These are phyloP conservation scores for Antechinus flavipes DNA, from an alignment of 2,113 vertebrate species.

Conservation along the genomic window DNA sequence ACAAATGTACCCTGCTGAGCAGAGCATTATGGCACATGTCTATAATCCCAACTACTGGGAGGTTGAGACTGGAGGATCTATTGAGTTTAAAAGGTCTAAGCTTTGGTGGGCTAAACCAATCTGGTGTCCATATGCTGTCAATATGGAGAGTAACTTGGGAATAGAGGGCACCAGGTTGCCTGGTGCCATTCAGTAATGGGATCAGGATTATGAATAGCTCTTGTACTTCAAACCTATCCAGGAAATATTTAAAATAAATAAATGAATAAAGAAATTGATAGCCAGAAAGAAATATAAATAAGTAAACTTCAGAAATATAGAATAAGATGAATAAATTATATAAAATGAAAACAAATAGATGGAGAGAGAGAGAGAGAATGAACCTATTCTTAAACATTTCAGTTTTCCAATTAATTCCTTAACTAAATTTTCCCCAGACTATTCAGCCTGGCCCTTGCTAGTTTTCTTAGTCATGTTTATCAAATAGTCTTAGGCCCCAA, in stretches of 20 bases:
- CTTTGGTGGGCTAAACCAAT: background rate
- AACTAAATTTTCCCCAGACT: background rate
- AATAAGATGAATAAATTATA: background rate
- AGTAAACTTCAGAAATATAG: background rate
- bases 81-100: background rate
- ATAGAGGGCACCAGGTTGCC: background rate
- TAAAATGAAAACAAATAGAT: background rate
- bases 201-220: background rate
- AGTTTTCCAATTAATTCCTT: background rate
- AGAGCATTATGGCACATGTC: background rate
- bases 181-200: background rate
- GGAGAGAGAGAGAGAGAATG: background rate
- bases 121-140: background rate
- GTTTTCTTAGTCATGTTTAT: background rate
- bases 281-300: background rate
- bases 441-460: background rate
- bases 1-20: background rate
- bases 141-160: background rate
- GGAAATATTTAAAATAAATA: background rate
- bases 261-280: background rate
- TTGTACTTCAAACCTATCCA: background rate
- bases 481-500: background rate
- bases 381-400: background rate
- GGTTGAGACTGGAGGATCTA: background rate
- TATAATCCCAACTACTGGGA: background rate